Evolutionary conservation across 2,888 invertebrate genomes (phyloP).

Genomic region (Lapara coniferarum): DNA sequence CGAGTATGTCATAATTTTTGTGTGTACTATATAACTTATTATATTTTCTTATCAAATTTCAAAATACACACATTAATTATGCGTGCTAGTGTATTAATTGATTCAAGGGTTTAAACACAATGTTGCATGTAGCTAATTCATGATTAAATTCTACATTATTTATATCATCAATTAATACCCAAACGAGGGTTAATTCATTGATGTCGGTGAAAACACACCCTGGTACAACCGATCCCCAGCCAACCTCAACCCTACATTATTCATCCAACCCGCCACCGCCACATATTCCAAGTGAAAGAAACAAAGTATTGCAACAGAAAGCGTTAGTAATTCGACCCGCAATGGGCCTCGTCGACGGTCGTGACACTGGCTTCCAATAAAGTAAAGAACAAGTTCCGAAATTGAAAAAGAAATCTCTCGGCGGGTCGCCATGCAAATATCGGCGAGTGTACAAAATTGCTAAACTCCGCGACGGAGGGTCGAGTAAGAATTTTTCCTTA

Average conservation of each 20-base stretch:
- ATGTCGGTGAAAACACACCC: not conserved
- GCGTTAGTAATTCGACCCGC: slow-evolving; percentile 41
- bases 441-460: slow-evolving; percentile 60
- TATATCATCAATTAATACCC: not conserved
- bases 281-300: slow-evolving; percentile 1
- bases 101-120: too few relatives aligned
- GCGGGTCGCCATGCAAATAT: slow-evolving; percentile 64
- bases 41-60: too few relatives aligned
- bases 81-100: too few relatives aligned
- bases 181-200: not conserved
- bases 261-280: slow-evolving; percentile 14
- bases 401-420: slow-evolving; percentile 76
- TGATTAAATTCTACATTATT: not conserved
- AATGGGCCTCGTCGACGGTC: slow-evolving; percentile 50
- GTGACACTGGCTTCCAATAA: slow-evolving; percentile 70
- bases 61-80: too few relatives aligned
- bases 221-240: not conserved
- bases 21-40: too few relatives aligned
- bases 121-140: too few relatives aligned
- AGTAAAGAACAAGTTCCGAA: slow-evolving; percentile 70
- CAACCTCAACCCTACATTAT: slow-evolving; percentile 8
- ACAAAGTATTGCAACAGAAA: slow-evolving; percentile 35
- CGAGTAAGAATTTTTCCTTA: slow-evolving; percentile 25
- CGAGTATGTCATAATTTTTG: too few relatives aligned
- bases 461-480: slow-evolving; percentile 44